A percentile compares a stretch with the other conserved stretches of the same genome.
phyloP scores from a whole-genome alignment of 1,140 invertebrate species.

The Ceratitis capitata region DNA sequence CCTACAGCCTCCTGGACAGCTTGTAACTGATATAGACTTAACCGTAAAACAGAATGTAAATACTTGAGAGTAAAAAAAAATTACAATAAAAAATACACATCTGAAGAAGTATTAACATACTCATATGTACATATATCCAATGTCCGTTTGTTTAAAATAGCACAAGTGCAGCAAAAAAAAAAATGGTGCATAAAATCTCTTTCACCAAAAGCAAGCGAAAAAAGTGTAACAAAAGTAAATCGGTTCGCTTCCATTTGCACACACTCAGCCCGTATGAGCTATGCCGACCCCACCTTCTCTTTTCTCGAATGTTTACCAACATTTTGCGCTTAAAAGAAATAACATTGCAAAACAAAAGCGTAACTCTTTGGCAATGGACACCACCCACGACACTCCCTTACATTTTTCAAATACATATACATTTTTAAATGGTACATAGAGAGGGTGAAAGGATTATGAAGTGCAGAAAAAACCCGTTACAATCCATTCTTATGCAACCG shows the following conservation, averaged over 20 bases:
- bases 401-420: no score
- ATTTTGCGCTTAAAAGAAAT: constrained; percentile 13
- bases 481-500: no score
- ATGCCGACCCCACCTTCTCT: no score
- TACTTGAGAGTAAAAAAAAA: neutral
- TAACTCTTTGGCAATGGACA: neutral
- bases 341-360: neutral
- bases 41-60: constrained; percentile 27
- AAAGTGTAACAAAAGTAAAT: neutral
- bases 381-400: no score
- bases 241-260: neutral
- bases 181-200: constrained; percentile 6
- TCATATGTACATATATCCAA: neutral
- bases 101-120: no score
- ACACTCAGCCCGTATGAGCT: neutral
- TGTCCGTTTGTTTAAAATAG: neutral
- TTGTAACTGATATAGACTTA: constrained; percentile 10
- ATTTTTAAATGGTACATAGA: neutral
- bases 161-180: neutral
- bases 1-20: neutral
- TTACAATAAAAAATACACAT: neutral
- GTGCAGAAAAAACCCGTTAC: no score
- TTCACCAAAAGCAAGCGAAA: neutral
- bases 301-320: neutral
- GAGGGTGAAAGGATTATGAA: neutral